Percentiles rank a stretch among this genome's conserved stretches.
Evolutionary conservation across 2,888 invertebrate genomes (phyloP).

Genomic region (Perizoma affinitatum): DNA sequence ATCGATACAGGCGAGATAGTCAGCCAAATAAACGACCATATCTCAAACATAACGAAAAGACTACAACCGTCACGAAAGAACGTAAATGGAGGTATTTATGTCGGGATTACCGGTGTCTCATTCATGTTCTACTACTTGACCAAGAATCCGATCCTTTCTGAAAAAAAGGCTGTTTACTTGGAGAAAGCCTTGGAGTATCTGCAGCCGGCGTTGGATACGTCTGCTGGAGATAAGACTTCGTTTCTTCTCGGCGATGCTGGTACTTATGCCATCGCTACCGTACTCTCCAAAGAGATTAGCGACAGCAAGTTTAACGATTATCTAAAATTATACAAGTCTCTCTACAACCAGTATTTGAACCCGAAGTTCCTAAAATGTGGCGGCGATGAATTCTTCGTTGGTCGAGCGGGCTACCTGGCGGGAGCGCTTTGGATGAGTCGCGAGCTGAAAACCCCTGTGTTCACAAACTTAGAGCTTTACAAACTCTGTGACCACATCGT

Average conservation of each 20-base stretch:
- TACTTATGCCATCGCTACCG: conserved; percentile 88
- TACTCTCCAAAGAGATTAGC: conserved; percentile 81
- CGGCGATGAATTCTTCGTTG: conserved; percentile 93
- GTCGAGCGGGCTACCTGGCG: conserved; percentile 92
- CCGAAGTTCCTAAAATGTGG: conserved; percentile 85
- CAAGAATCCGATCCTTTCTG: conserved; percentile 77
- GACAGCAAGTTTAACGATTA: conserved; percentile 62
- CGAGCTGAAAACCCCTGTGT: conserved; percentile 74
- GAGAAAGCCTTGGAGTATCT: conserved; percentile 86
- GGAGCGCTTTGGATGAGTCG: conserved; percentile 89
- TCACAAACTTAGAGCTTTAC: conserved; percentile 77
- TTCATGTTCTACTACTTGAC: conserved; percentile 90
- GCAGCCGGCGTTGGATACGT: conserved; percentile 84
- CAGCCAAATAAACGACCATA: conserved; percentile 59
- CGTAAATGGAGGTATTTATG: conserved; percentile 86
- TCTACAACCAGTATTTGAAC: conserved; percentile 62
- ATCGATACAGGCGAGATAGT: conserved; percentile 55
- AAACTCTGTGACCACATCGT: conserved; percentile 88
- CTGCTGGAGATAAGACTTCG: conserved; percentile 85
- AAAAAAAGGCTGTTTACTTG: conserved; percentile 75
- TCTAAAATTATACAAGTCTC: conserved; percentile 67
- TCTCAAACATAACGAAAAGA: conserved; percentile 63
- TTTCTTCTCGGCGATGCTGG: conserved; percentile 93
- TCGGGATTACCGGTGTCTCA: conserved; percentile 88
- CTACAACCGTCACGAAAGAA: conserved; percentile 64